Evolutionary conservation across 2,888 invertebrate species (phyloP).

Genomic region (Pomacea canaliculata): DNA sequence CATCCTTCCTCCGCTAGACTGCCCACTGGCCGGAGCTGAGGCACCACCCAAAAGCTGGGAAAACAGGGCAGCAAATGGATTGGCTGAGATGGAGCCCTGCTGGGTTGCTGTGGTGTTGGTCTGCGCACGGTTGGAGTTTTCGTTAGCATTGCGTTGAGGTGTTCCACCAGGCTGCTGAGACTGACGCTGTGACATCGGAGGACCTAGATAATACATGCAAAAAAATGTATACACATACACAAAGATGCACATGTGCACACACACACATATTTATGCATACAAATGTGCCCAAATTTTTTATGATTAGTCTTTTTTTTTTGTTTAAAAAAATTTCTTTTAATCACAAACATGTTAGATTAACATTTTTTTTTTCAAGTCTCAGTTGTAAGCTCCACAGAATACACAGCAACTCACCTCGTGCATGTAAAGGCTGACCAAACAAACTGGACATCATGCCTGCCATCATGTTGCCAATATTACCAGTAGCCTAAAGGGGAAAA

Average conservation of each 20-base stretch:
- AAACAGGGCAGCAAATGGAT: constrained; percentile 33
- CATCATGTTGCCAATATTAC: constrained; percentile 28
- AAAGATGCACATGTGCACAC: no score
- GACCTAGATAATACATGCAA: constrained; percentile 3
- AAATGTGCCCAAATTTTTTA: no score
- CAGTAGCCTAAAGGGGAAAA: constrained; percentile 4
- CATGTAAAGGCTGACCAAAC: constrained; percentile 19
- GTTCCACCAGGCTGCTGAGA: constrained; percentile 30
- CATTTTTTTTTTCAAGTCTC: no score
- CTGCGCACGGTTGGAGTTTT: constrained; percentile 28
- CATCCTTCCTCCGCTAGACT: constrained; percentile 2
- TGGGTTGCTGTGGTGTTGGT: constrained; percentile 37
- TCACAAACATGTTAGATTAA: no score
- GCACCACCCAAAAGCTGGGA: constrained; percentile 27
- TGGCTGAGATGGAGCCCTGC: constrained; percentile 31
- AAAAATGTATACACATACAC: no score
- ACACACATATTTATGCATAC: no score
- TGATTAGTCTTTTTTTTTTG: no score
- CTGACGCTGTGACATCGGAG: constrained; percentile 22
- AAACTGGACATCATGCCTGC: constrained; percentile 26
- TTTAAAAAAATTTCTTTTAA: no score
- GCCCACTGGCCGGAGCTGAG: constrained; percentile 1
- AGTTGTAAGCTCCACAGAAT: no score
- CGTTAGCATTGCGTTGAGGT: constrained; percentile 23
- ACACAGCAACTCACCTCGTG: constrained; percentile 7